Evolutionary conservation across 2,797 vertebrate genomes (phyloP), one percentile per base, ranked within the genome.

Genomic region (Miichthys miiuy): DNA sequence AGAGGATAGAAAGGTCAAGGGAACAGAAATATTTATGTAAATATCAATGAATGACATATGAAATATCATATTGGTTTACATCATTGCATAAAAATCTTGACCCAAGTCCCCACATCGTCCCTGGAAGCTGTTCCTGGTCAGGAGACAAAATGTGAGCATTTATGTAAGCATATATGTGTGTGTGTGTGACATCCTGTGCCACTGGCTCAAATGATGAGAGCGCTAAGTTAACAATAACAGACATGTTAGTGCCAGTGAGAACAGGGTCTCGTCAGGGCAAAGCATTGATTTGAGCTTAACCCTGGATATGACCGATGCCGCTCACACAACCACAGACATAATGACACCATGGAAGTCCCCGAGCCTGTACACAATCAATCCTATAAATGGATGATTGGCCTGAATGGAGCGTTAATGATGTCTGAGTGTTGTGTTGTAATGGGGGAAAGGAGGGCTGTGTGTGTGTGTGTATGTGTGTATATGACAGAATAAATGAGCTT

Each of bases 201-300:
- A 44, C 44, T 25, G 13, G 11, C 50, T 74, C 17, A 44, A 77
- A 69, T 30, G 17, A 79, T 65, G 50, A 68, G n/a, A 72, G 46
- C 11, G 16, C 61, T 16, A 54, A 57, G 51, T 72, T 70, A 68
- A 56, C 63, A 80, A 71, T 78, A 82, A 77, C 68, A 77, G 73
- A 55, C 17, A 25, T 68, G 77, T 76, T 62, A 84, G 66, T 72
- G 65, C 67, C 76, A 78, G 50, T 89, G 68, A 88, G 79, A 87
- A 81, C 71, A 86, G 75, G 68, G 67, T 21, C 61, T 70, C 71
- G 78, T 72, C 81, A 88, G 86, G 74, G 71, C 75, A 87, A 68
- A 72, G 51, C 72, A 94, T 93, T 89, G 92, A 95, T 95, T 94
- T 90, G 62, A 83, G 75, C 92, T 93, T 89, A 92, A 93, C 89